Base-by-base conservation (phyloP, 2,113 vertebrate genomes). In the Lagopus leucura region DNA sequence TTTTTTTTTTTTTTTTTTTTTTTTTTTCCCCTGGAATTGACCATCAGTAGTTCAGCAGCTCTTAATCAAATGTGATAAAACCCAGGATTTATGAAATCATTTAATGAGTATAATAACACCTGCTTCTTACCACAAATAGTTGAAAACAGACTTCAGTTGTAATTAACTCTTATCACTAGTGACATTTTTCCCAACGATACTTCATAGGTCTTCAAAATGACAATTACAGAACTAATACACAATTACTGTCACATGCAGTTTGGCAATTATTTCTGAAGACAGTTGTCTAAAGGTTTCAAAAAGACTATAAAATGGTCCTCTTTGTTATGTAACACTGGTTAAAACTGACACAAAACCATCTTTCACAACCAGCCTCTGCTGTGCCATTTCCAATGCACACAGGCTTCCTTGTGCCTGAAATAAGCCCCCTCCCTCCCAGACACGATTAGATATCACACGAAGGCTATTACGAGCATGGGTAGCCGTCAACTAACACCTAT, bases 241-340 rank as follows among this genome's bases (percentile, higher is more conserved):
- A 97, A 98, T 98, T 98, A 98, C 97, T 98, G 97, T 98, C 98
- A 98, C 97, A 97, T 96, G 95, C 76, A 95, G 97, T 98, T 97
- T 96, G 92, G 97, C 97, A 97, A 98, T 97, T 97, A 97, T 96
- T 97, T 96, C 97, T 98, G 97, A 98, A 97, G 97, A 95, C 96
- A 90, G 97, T 97, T 97, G 97, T 98, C 97, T 97, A 93, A 97
- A 97, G 97, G 96, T 96, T 97, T 97, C 95, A 91, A 95, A 96
- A 96, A 13, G 50, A 93, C 94, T 91, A 95, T 92, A 95, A 97
- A 97, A 97, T 95, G 87, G 93, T 89, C 96, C 88, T 93, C 89
- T 97, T 97, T 97, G 97, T 97, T 97, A 95, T 89, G 93, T 94
- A 97, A 97, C 69, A 94, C 48, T 96, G 89, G 78, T 90, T 96